Evolutionary conservation across 2,797 vertebrate genomes (phyloP).

Genomic region (Intellagama lesueurii): DNA sequence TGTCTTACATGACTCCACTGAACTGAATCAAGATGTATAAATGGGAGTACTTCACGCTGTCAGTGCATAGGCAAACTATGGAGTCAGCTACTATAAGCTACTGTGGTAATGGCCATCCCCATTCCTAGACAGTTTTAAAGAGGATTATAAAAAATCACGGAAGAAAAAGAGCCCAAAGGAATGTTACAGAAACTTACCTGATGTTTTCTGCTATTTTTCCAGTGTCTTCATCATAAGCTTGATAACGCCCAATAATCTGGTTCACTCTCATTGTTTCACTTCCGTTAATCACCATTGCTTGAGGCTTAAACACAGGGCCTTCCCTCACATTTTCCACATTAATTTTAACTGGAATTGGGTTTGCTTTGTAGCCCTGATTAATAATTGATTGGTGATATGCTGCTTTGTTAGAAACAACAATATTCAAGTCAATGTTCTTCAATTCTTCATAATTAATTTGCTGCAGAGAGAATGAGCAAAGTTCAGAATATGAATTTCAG

Average conservation of each 20-base stretch:
- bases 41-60: too few relatives aligned
- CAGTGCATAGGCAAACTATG: not conserved
- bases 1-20: not conserved
- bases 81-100: not conserved
- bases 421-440: constrained; percentile 81
- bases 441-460: constrained; percentile 89
- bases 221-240: constrained; percentile 87
- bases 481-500: not conserved
- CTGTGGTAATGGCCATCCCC: not conserved
- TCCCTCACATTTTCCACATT: constrained; percentile 87
- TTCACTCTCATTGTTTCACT: constrained; percentile 80
- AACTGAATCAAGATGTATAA: not conserved
- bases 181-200: constrained; percentile 76
- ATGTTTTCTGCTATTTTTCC: constrained; percentile 80
- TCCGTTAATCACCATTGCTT: constrained; percentile 76
- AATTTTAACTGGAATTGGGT: constrained; percentile 83
- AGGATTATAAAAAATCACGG: not conserved
- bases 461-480: constrained; percentile 63
- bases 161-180: not conserved
- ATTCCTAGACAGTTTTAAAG: too few relatives aligned
- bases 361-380: constrained; percentile 58
- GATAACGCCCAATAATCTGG: constrained; percentile 80
- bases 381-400: constrained; percentile 83
- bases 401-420: constrained; percentile 88
- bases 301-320: constrained; percentile 82